Evolutionary conservation across 1,140 invertebrate genomes (phyloP), one percentile per base, ranked within the genome.

Genomic region (Sitophilus oryzae): DNA sequence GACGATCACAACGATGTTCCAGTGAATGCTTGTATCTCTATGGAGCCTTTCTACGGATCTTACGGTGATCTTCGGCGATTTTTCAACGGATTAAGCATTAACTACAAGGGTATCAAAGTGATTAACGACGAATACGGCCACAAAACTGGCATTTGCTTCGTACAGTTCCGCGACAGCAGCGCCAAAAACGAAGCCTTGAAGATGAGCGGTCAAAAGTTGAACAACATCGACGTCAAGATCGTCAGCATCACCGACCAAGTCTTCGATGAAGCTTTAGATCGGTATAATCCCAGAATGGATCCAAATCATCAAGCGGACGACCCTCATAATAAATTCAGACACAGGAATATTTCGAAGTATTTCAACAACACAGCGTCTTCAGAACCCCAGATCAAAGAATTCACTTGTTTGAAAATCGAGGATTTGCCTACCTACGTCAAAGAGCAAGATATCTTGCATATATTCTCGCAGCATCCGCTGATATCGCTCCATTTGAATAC

Each of bases 71-170:
- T 96, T 0, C 75, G 89, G 9, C 80, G 85, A 45, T 87, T 93
- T 55, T 94, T 96, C 67, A 77, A 80, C 3, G 82, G 83, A 6
- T 79, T 86, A 44, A 82, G 82, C 62, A 89, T 95, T 34, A 81
- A 85, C 8, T 85, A 85, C 55, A 85, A 88, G 64, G 88, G 90
- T 2, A 80, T 96, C 22, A 93, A 93, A 71, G 77, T 95, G 59
- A 82, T 91, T 6, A 89, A 85, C 65, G 86, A 93, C 60, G 79
- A 82, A 10, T 79, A 83, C 58, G 91, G 92, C 0, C 80, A 83
- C 20, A 78, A 86, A 8, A 86, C 83, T 0, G 91, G 91, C 1
- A 82, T 85, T 18, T 89, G 85, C 8, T 91, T 82, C 65, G 80
- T 95, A 1, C 80, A 83, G 60, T 94, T 95, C 67, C 77, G 75